Conservation (phyloP, 2,113 vertebrate genomes). For the Etheostoma cragini region DNA sequence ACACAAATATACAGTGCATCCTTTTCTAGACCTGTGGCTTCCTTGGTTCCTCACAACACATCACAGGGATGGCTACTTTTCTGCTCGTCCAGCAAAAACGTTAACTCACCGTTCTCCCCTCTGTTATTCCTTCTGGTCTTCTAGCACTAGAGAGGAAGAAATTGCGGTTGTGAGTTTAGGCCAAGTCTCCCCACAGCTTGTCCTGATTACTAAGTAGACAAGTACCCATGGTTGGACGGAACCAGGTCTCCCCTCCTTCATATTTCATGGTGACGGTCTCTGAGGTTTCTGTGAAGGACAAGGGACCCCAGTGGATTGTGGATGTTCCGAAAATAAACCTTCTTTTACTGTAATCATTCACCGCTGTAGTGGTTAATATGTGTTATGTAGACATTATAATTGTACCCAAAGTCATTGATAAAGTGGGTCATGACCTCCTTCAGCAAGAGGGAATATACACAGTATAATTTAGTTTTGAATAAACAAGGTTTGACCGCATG, state of each 20-base stretch:
- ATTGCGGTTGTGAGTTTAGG: slow-evolving; percentile 66
- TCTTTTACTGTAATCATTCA: slow-evolving; percentile 51
- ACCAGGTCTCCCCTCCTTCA: slow-evolving; percentile 54
- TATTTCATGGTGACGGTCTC: slow-evolving; percentile 47
- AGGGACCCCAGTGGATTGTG: slow-evolving; percentile 10
- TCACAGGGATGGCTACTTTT: slow-evolving; percentile 67
- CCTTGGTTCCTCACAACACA: slow-evolving; percentile 48
- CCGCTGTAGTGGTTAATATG: slow-evolving; percentile 29
- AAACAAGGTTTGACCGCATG: slow-evolving; percentile 71
- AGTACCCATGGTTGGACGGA: slow-evolving; percentile 67
- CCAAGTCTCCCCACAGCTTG: slow-evolving; percentile 76
- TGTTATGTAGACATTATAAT: slow-evolving; percentile 51
- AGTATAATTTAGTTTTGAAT: slow-evolving; percentile 64
- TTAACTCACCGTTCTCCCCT: slow-evolving; percentile 52
- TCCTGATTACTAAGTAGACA: slow-evolving; percentile 79
- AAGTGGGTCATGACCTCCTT: slow-evolving; percentile 66
- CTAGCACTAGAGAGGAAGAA: slow-evolving; percentile 64
- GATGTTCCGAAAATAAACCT: slow-evolving; percentile 46
- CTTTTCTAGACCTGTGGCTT: slow-evolving; percentile 49
- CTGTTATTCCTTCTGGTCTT: slow-evolving; percentile 67
- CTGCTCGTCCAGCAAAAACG: slow-evolving; percentile 65
- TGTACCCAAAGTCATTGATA: slow-evolving; percentile 45
- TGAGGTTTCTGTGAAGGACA: slow-evolving; percentile 48
- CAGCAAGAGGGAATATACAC: slow-evolving; percentile 52
- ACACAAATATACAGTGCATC: slow-evolving; percentile 24